A percentile compares a stretch with the other conserved stretches of the same genome.
Evolutionary conservation across 2,113 vertebrate species (phyloP).

Genomic region (Callipepla californica): DNA sequence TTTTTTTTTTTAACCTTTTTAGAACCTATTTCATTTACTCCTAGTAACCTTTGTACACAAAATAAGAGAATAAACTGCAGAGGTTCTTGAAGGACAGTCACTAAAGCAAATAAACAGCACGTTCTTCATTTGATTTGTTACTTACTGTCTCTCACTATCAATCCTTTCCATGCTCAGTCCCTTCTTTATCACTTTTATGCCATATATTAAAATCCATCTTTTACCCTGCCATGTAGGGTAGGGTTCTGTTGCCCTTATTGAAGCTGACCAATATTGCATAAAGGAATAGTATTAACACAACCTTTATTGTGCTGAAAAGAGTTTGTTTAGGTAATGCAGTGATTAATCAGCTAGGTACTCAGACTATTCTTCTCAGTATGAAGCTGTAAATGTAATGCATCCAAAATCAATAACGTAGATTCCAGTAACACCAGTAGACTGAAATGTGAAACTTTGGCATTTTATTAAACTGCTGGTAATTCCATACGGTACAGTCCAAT

Average conservation of each 20-base stretch:
- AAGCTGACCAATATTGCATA: not conserved
- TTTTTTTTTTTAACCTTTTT: not conserved
- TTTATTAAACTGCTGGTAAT: conserved; percentile 25
- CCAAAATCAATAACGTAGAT: conserved; percentile 1
- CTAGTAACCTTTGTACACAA: not conserved
- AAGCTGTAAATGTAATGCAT: not conserved
- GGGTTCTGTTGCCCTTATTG: not conserved
- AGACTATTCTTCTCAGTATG: not conserved
- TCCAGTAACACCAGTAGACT: not conserved
- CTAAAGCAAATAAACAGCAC: not conserved
- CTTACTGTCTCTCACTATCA: not conserved
- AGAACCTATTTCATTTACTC: not conserved
- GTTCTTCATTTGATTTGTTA: not conserved
- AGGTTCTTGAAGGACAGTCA: not conserved
- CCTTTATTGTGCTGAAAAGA: not conserved
- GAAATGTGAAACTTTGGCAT: conserved; percentile 20
- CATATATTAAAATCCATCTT: not conserved
- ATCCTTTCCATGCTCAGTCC: not conserved
- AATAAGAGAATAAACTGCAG: not conserved
- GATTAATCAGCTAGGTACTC: not conserved
- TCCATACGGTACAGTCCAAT: conserved; percentile 45
- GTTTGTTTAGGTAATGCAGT: not conserved
- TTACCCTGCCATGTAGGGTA: rapidly evolving
- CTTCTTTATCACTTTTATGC: not conserved
- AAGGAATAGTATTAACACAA: not conserved